Base-by-base conservation (phyloP, 2,888 invertebrate species). In the Drosophila neutralis region DNA sequence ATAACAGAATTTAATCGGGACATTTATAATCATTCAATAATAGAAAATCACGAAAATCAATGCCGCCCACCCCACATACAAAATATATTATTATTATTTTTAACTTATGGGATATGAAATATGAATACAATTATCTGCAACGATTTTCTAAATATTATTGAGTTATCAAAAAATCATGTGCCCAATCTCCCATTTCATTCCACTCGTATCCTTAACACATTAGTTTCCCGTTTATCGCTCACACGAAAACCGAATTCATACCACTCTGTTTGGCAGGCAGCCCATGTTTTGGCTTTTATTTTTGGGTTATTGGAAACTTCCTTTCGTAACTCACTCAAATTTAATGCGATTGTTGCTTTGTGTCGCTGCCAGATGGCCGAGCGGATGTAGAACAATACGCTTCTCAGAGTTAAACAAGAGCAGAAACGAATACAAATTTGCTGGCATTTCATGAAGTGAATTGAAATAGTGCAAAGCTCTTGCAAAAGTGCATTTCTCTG, bases 401-500 rank as follows among this genome's bases (percentile, higher is more conserved):
- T 63, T 48, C 24, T 57, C 24, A 42, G 72, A 62, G 52, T 45
- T 67, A 57, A 76, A 45, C 45, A 54, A 29, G 49, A 36, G 18
- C 8, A 35, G 18, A 42, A 45, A 15, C 5, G 8, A 48, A 51
- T 18, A 58, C 18, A 52, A 75, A 52, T 51, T 68, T 69, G 45
- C 45, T 59, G 69, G 63, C 64, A 49, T 69, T 78, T 70, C 60
- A 81, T 76, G 59, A 74, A 78, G 54, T 77, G 66, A 64, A 64
- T 70, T 67, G 58, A 73, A 64, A 78, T 65, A 78, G 74, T 71
- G 67, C 59, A 68, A 71, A 71, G 82, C 77, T 79, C 72, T 78
- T 84, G 81, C 87, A 84, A 74, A 87, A 85, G 83, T 85, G 87
- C 84, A 87, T 87, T 85, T 87, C 83, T 78, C 84, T 84, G 83